A percentile compares a stretch with the other conserved stretches of the same genome.
phyloP scores from a whole-genome alignment of 2,113 vertebrate genomes.

The Dicentrarchus labrax region DNA sequence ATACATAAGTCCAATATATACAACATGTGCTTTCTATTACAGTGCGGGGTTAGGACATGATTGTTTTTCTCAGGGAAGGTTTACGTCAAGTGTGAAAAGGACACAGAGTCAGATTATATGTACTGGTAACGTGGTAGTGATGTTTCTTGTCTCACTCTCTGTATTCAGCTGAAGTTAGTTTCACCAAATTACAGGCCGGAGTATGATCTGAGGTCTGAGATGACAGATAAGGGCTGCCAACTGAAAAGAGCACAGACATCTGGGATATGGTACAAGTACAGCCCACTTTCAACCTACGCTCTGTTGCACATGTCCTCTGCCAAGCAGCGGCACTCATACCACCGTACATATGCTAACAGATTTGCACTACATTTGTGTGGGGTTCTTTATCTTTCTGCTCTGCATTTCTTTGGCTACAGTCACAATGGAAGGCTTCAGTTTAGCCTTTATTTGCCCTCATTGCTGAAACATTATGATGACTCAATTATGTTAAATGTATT shows the following conservation, averaged over 20 bases:
- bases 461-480: too few relatives aligned
- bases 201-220: constrained; percentile 46
- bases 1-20: background rate
- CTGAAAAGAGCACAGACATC: constrained; percentile 36
- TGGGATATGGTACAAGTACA: constrained; percentile 40
- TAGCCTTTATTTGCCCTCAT: too few relatives aligned
- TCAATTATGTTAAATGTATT: too few relatives aligned
- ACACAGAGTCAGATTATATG: background rate
- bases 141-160: constrained; percentile 19
- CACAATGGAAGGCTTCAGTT: background rate
- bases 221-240: constrained; percentile 55
- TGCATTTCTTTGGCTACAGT: background rate
- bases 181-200: constrained; percentile 61
- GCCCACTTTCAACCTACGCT: background rate
- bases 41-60: background rate
- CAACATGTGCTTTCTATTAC: constrained; percentile 40
- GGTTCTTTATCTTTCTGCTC: background rate
- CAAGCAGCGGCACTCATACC: background rate
- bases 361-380: background rate
- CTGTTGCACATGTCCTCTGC: constrained; percentile 24
- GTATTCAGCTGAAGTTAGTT: constrained; percentile 34
- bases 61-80: background rate
- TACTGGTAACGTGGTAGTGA: background rate
- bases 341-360: background rate
- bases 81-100: constrained; percentile 5